These are phyloP conservation scores for Drosophila sulfurigaster DNA, from an alignment of 1,140 invertebrate species.

Conservation along the genomic window DNA sequence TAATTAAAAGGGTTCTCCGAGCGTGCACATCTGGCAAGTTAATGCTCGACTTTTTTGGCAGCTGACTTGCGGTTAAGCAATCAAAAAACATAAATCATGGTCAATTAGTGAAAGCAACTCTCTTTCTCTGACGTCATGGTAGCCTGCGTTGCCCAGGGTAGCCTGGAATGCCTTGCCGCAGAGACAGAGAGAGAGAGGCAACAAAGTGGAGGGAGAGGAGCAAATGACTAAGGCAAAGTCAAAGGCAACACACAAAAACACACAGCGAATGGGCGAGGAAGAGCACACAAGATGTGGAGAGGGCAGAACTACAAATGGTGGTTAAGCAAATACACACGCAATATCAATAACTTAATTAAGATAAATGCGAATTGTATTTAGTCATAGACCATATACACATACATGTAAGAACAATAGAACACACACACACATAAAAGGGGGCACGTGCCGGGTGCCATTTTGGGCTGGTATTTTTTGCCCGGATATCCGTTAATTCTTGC, in stretches of 20 bases:
- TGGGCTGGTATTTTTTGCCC: slow-evolving; percentile 56
- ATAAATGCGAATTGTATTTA: slow-evolving; percentile 80
- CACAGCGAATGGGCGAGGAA: background rate
- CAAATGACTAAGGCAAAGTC: slow-evolving; percentile 34
- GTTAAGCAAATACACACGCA: slow-evolving; percentile 47
- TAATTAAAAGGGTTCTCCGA: slow-evolving; percentile 69
- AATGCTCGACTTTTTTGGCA: slow-evolving; percentile 43
- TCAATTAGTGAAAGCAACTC: slow-evolving; percentile 57
- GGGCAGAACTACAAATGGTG: slow-evolving; percentile 14
- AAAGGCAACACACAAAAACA: background rate
- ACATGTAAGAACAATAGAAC: slow-evolving; percentile 23
- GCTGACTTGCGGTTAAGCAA: slow-evolving; percentile 77
- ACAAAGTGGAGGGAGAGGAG: background rate
- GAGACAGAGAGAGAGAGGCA: background rate
- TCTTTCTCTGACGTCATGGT: slow-evolving; percentile 41
- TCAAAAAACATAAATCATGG: slow-evolving; percentile 77
- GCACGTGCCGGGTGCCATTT: slow-evolving; percentile 38
- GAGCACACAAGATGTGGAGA: background rate
- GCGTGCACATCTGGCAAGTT: slow-evolving; percentile 29
- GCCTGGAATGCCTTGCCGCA: background rate
- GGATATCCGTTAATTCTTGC: slow-evolving; percentile 53
- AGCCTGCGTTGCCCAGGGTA: slow-evolving; percentile 17
- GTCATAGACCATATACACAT: slow-evolving; percentile 39
- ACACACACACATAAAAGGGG: slow-evolving; percentile 23
- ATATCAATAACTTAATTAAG: slow-evolving; percentile 84